Evolutionary conservation across 30 jellyfish, hydroid and myxozoan species (phyloP).

Genomic region (Aurelia aurita): DNA sequence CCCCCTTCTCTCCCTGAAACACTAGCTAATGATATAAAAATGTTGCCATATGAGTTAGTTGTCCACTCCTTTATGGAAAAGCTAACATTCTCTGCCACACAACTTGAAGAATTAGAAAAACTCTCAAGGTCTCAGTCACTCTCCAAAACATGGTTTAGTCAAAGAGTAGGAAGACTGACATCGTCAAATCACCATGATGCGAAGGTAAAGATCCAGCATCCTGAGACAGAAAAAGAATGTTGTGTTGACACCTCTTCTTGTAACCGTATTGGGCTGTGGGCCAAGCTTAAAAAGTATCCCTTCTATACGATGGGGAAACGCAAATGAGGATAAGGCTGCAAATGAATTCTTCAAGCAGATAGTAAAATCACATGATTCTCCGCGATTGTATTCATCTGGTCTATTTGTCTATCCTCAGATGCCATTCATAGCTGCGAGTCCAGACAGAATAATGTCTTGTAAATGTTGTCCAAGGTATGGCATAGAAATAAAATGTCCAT

Average conservation of each 20-base stretch:
- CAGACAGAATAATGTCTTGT: constrained; percentile 6
- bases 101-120: background rate
- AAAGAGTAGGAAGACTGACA: background rate
- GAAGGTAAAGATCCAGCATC: no score
- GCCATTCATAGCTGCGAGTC: background rate
- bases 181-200: no score
- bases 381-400: background rate
- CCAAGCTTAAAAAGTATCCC: background rate
- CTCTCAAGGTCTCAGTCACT: background rate
- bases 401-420: constrained; percentile 3
- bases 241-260: background rate
- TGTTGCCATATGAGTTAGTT: background rate
- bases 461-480: constrained; percentile 1
- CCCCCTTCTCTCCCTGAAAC: background rate
- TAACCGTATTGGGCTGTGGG: background rate
- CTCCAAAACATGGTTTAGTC: background rate
- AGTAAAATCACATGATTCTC: background rate
- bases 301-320: background rate
- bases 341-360: background rate
- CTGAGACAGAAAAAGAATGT: background rate
- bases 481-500: constrained; percentile 7
- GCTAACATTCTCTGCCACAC: background rate
- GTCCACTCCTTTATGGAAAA: background rate
- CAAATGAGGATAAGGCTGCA: constrained; percentile 2
- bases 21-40: background rate